A percentile compares a stretch with the other conserved stretches of the same genome.
phyloP scores from a whole-genome alignment of 2,888 invertebrate genomes.

The Spialia ferax region DNA sequence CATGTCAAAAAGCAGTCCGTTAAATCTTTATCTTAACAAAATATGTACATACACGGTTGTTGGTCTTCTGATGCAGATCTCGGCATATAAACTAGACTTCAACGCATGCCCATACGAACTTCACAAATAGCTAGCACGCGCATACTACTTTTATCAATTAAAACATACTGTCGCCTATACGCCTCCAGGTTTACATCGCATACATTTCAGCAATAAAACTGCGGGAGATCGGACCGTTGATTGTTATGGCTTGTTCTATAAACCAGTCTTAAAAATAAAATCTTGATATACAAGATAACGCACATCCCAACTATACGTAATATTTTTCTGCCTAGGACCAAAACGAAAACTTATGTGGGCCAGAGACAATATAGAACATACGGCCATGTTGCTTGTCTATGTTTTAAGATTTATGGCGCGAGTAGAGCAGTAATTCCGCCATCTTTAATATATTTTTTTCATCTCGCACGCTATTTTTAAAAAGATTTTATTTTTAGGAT shows the following conservation, averaged over 20 bases:
- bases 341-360: conserved; percentile 63
- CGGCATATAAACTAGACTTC: conserved; percentile 33
- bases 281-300: conserved; percentile 12
- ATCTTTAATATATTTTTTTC: conserved; percentile 56
- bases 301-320: conserved; percentile 24
- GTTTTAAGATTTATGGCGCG: conserved; percentile 71
- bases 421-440: conserved; percentile 67
- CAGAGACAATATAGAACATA: conserved; percentile 77
- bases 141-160: conserved; percentile 53
- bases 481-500: conserved; percentile 43
- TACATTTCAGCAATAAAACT: conserved; percentile 63
- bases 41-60: conserved; percentile 25
- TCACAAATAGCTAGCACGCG: conserved; percentile 43
- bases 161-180: conserved; percentile 51
- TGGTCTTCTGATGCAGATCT: conserved; percentile 28
- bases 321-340: conserved; percentile 44
- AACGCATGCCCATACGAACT: conserved; percentile 29
- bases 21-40: conserved; percentile 35
- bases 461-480: conserved; percentile 41
- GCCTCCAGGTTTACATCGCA: conserved; percentile 53
- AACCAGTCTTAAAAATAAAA: conserved; percentile 50
- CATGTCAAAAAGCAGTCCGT: conserved; percentile 18
- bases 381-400: conserved; percentile 80
- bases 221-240: conserved; percentile 62
- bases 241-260: conserved; percentile 64